These are phyloP conservation scores for Acrocephalus arundinaceus DNA, from an alignment of 2,113 vertebrate species.

Conservation along the genomic window DNA sequence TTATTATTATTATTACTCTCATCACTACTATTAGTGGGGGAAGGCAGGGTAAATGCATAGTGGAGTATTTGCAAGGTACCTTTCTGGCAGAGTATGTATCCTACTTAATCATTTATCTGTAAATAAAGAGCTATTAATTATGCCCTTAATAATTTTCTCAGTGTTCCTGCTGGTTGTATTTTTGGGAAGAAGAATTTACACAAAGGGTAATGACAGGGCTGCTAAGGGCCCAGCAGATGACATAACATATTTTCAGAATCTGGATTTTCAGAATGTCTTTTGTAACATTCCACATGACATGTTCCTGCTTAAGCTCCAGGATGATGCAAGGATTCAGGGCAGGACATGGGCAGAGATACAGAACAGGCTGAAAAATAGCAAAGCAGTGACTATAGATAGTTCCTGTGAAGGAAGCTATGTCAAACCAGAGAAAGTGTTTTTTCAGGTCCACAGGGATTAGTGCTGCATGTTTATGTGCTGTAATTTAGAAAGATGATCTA, in stretches of 20 bases:
- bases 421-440: not conserved
- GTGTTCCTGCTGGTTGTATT: not conserved
- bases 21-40: not conserved
- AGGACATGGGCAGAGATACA: not conserved
- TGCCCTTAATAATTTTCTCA: not conserved
- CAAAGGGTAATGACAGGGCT: conserved; percentile 4
- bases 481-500: not conserved
- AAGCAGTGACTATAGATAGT: not conserved
- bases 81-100: not conserved
- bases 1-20: not conserved
- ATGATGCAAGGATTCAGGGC: not conserved
- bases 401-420: not conserved
- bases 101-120: not conserved
- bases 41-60: not conserved
- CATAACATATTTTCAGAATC: not conserved
- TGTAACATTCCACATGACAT: not conserved
- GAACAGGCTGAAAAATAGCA: conserved; percentile 27
- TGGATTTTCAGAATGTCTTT: not conserved
- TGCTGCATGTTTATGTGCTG: not conserved
- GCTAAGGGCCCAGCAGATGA: not conserved
- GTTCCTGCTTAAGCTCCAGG: not conserved
- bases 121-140: conserved; percentile 1
- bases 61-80: not conserved
- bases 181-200: not conserved
- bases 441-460: not conserved